phyloP scores from a whole-genome alignment of 2,113 vertebrate species.

The Pedionomus torquatus region DNA sequence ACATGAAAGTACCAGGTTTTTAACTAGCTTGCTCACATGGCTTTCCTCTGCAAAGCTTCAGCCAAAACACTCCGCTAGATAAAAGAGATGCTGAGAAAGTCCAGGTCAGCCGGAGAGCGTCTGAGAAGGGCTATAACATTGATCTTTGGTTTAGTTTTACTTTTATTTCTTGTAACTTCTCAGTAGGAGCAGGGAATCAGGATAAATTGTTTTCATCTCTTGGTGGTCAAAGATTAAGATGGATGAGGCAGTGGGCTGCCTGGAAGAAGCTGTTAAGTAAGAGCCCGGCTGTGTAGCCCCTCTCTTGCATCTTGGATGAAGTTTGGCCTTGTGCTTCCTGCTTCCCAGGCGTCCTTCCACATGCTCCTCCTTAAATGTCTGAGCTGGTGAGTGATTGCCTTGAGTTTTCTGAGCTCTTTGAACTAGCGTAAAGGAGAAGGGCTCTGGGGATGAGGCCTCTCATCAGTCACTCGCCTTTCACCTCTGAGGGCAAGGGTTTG shows the following conservation, averaged over 20 bases:
- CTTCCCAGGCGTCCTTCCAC: not conserved
- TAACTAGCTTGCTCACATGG: constrained; percentile 35
- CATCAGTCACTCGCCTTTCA: not conserved
- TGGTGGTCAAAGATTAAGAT: constrained; percentile 16
- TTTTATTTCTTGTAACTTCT: constrained; percentile 46
- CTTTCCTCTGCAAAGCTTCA: constrained; percentile 40
- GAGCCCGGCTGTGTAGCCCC: not conserved
- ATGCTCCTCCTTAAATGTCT: not conserved
- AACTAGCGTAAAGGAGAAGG: not conserved
- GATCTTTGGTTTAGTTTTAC: constrained; percentile 40
- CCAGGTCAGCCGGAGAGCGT: constrained; percentile 11
- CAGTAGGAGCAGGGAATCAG: constrained; percentile 19
- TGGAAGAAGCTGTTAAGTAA: constrained; percentile 25
- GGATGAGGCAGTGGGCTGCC: constrained; percentile 25
- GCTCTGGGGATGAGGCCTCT: not conserved
- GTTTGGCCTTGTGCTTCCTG: not conserved
- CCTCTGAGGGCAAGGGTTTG: not conserved
- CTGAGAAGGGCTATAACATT: not conserved
- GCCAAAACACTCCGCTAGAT: constrained; percentile 57
- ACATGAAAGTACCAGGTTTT: constrained; percentile 56
- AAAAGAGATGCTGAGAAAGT: constrained; percentile 49
- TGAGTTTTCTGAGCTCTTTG: constrained; percentile 44
- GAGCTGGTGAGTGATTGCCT: constrained; percentile 33
- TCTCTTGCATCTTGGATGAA: not conserved
- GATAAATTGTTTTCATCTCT: constrained; percentile 51